A percentile compares a stretch with the other conserved stretches of the same genome.
Conservation (phyloP, 2,113 vertebrate species). For the Urocynchramus pylzowi region DNA sequence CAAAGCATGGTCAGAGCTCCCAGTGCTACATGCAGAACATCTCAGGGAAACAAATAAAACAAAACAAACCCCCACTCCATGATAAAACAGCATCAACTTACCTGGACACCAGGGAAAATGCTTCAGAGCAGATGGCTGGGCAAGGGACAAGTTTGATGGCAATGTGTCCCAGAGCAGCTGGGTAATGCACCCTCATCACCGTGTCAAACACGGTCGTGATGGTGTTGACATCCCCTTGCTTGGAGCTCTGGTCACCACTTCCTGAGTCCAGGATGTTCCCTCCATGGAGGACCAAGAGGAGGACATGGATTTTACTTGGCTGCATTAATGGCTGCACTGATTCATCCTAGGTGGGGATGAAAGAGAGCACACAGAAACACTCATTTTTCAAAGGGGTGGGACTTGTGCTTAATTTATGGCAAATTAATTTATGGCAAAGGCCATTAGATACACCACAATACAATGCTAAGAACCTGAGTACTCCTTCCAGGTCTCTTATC, state of each 20-base stretch:
- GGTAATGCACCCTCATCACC: slow-evolving; percentile 95
- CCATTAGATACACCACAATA: background rate
- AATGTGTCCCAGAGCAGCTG: slow-evolving; percentile 88
- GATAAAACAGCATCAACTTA: slow-evolving; percentile 46
- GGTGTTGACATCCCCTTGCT: slow-evolving; percentile 95
- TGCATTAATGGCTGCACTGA: slow-evolving; percentile 78
- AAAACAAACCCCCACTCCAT: background rate
- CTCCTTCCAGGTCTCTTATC: background rate
- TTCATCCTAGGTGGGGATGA: slow-evolving; percentile 75
- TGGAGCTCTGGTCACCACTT: slow-evolving; percentile 90
- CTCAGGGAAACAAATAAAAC: background rate
- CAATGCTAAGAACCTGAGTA: background rate
- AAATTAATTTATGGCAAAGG: background rate
- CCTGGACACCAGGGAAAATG: slow-evolving; percentile 95
- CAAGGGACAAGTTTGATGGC: slow-evolving; percentile 93
- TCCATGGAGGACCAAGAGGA: slow-evolving; percentile 91
- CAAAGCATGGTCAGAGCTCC: background rate
- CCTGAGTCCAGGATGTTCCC: slow-evolving; percentile 97
- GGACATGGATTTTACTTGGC: slow-evolving; percentile 88
- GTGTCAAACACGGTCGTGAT: slow-evolving; percentile 88
- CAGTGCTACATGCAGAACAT: background rate
- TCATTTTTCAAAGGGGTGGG: background rate
- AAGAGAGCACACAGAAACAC: background rate
- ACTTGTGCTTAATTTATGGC: background rate
- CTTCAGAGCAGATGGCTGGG: slow-evolving; percentile 92